Percentiles rank a stretch among this genome's conserved stretches.
phyloP scores from a whole-genome alignment of 2,888 invertebrate genomes.

The Acronicta alni region DNA sequence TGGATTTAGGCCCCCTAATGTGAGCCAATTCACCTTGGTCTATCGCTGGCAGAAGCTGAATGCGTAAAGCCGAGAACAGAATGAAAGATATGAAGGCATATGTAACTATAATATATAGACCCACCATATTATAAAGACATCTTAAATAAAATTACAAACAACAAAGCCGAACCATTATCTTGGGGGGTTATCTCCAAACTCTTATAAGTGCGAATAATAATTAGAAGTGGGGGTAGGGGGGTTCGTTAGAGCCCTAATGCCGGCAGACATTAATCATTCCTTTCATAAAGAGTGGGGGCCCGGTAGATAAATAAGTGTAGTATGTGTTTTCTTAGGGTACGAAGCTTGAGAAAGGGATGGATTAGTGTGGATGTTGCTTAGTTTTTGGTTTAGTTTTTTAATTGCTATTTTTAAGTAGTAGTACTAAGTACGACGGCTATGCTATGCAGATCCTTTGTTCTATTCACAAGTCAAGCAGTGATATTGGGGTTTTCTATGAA shows the following conservation, averaged over 20 bases:
- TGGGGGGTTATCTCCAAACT: constrained; percentile 75
- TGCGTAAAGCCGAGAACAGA: too few species aligned
- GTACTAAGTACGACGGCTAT: too few species aligned
- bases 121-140: constrained; percentile 7
- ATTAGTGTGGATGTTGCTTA: constrained; percentile 66
- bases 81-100: too few species aligned
- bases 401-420: too few species aligned
- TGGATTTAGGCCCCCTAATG: too few species aligned
- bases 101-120: too few species aligned
- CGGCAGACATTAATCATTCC: constrained; percentile 89
- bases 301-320: constrained; percentile 89
- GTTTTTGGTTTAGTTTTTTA: neutral
- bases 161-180: constrained; percentile 58
- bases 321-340: constrained; percentile 89
- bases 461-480: too few species aligned
- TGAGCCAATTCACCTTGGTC: too few species aligned
- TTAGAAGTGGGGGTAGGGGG: constrained; percentile 72
- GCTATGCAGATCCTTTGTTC: too few species aligned
- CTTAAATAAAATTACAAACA: constrained; percentile 57
- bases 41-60: too few species aligned
- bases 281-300: constrained; percentile 88
- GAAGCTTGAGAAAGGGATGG: constrained; percentile 78
- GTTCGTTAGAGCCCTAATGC: constrained; percentile 88
- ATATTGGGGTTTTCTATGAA: too few species aligned
- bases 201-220: constrained; percentile 88